These are phyloP conservation scores for Leptopilina drosophilae DNA, from an alignment of 2,888 invertebrate genomes.

Conservation along the genomic window DNA sequence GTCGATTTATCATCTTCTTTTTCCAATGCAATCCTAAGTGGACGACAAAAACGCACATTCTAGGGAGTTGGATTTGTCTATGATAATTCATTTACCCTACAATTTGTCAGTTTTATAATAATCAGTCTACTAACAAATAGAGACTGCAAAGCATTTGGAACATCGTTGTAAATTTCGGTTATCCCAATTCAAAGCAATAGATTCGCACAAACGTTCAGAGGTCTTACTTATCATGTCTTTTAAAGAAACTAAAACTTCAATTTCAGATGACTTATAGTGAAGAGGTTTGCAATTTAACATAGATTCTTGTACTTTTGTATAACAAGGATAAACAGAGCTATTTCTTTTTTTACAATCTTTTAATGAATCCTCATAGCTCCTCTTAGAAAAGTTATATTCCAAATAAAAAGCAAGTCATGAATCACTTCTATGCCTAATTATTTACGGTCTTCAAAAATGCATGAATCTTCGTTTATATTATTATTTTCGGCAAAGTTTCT, in stretches of 20 bases:
- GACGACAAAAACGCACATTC: background rate
- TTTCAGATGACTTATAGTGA: slow-evolving; percentile 1
- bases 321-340: background rate
- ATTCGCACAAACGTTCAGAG: slow-evolving; percentile 10
- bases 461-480: too few species aligned
- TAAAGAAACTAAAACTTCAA: background rate
- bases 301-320: background rate
- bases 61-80: slow-evolving; percentile 12
- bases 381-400: too few species aligned
- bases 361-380: background rate
- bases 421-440: too few species aligned
- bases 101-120: slow-evolving; percentile 2
- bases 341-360: background rate
- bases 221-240: background rate
- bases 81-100: background rate
- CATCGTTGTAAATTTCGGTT: background rate
- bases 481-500: too few species aligned
- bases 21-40: background rate
- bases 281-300: background rate
- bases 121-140: slow-evolving; percentile 9
- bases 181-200: background rate
- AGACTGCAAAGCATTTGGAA: background rate
- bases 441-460: too few species aligned
- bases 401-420: too few species aligned
- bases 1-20: slow-evolving; percentile 23